These are phyloP conservation scores for Charaxes varanes DNA, from an alignment of 1,140 invertebrate species.

Conservation along the genomic window DNA sequence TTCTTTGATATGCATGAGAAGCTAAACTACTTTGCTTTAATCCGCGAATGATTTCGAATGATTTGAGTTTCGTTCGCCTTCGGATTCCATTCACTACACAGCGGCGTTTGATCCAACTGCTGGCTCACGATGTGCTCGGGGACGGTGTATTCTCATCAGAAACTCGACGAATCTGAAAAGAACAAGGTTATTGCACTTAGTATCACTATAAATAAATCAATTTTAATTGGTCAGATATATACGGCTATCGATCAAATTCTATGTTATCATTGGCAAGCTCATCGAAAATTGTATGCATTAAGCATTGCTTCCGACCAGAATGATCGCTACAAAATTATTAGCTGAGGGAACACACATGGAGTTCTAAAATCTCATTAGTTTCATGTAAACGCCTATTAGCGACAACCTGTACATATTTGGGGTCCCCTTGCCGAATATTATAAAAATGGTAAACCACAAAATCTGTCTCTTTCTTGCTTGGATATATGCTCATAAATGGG, in stretches of 20 bases:
- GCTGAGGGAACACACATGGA: conserved; percentile 56
- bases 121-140: conserved; percentile 45
- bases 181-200: conserved; percentile 51
- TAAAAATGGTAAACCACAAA: too few species aligned
- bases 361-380: conserved; percentile 54
- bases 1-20: too few species aligned
- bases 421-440: conserved; percentile 41
- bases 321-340: conserved; percentile 46
- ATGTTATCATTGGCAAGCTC: conserved; percentile 50
- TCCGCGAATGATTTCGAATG: too few species aligned
- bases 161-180: conserved; percentile 65
- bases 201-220: conserved; percentile 51
- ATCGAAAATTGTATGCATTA: conserved; percentile 31
- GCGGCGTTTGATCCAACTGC: conserved; percentile 42
- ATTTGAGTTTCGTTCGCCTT: too few species aligned
- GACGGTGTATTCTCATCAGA: conserved; percentile 67
- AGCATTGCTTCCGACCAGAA: conserved; percentile 33
- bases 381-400: conserved; percentile 62
- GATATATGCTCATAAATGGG: conserved; percentile 48
- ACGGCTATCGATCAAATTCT: conserved; percentile 34
- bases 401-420: conserved; percentile 55
- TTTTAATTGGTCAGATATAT: conserved; percentile 36
- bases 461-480: too few species aligned
- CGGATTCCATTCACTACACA: conserved; percentile 71
- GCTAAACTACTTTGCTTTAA: too few species aligned